Evolutionary conservation across 2,797 vertebrate genomes (phyloP), one percentile per base, ranked within the genome.

Genomic region (Acanthurus leucopareius): DNA sequence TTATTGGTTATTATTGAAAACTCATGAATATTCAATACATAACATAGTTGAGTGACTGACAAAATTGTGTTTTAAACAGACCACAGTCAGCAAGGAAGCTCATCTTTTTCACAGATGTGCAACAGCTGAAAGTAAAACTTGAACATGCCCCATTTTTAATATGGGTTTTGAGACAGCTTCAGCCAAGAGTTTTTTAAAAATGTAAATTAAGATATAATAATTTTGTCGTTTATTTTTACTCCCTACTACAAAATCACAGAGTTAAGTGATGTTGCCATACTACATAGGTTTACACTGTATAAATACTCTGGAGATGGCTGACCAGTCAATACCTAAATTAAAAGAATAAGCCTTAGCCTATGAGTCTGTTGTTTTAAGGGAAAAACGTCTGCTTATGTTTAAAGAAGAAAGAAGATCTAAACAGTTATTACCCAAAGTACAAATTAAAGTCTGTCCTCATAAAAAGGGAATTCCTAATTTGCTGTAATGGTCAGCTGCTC

Each of bases 371-470:
- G 53, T 76, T 49, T 63, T 69, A 22, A 48, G 25, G 17, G 3
- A 7, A 22, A 60, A 25, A 45, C 58, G 14, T 5, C 60, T 38
- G 20, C n/a, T n/a, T 45, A 17, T 75, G 70, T 73, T 82, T 66
- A 45, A 63, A 79, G 56, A 73, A 59, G 56, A 82, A 69, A 82
- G 73, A 53, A 60, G 52, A 78, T 73, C 35, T 51, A 32, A 67
- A 77, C 75, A 71, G 69, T 59, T 52, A 79, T 82, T 87, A 84
- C 20, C 44, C 42, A 14, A 72, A 77, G 67, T 64, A 76, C 13
- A 79, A 88, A 73, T 85, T 69, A 77, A 86, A 79, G 16, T 51
- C 28, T 56, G n/a, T 59, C 17, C 70, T 69, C 66, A 62, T 74
- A 72, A 77, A 80, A 81, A 10, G 38, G 32, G 57, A 80, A 82